Percentiles rank a stretch among this genome's conserved stretches.
phyloP scores from a whole-genome alignment of 2,797 vertebrate species.

The Mareca strepera region DNA sequence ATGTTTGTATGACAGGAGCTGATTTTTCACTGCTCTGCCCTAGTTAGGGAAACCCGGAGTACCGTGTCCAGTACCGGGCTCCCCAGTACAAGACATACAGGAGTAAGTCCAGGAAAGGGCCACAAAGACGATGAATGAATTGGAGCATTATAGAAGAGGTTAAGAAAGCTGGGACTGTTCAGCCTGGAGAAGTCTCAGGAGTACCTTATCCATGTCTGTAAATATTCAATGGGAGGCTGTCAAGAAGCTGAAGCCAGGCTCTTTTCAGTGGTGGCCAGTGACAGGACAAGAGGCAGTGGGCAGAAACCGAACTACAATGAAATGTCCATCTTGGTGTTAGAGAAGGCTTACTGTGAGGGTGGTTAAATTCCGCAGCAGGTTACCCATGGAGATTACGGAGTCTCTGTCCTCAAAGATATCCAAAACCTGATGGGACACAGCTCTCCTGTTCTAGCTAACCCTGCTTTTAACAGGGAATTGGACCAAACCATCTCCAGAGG shows the following conservation, averaged over 20 bases:
- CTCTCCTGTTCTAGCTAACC: neutral
- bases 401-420: neutral
- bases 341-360: neutral
- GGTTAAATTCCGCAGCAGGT: neutral
- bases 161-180: neutral
- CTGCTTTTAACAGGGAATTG: neutral
- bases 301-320: neutral
- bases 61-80: neutral
- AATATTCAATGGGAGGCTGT: neutral
- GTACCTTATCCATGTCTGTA: neutral
- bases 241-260: neutral
- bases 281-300: neutral
- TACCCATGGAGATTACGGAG: neutral
- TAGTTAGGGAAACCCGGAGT: neutral
- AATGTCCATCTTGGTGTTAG: neutral
- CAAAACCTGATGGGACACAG: neutral
- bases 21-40: neutral
- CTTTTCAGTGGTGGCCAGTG: no score
- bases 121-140: neutral
- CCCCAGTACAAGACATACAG: neutral
- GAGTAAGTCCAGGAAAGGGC: neutral
- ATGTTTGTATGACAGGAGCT: neutral
- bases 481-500: neutral
- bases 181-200: neutral
- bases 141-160: neutral